Evolutionary conservation across 2,113 vertebrate genomes (phyloP).

Genomic region (Macroglossus sobrinus): DNA sequence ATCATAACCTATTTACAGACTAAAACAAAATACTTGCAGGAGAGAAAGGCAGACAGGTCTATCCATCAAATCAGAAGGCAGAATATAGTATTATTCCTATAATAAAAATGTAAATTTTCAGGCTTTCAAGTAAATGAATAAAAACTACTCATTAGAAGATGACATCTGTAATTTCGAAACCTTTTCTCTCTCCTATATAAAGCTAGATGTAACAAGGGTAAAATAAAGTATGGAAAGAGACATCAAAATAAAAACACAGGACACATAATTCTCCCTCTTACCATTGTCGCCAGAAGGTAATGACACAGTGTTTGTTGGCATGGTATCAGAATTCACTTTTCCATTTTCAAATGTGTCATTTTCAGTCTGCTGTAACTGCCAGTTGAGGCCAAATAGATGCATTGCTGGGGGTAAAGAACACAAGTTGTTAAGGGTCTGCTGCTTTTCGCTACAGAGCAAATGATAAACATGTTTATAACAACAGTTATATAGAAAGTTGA

Average conservation of each 20-base stretch:
- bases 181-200: not conserved
- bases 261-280: constrained; percentile 77
- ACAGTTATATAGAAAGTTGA: constrained; percentile 35
- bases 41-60: not conserved
- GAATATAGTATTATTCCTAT: not conserved
- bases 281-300: constrained; percentile 91
- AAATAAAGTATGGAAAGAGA: not conserved
- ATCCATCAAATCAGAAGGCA: not conserved
- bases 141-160: not conserved
- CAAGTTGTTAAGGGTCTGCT: constrained; percentile 66
- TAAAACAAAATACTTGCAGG: not conserved
- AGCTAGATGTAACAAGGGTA: not conserved
- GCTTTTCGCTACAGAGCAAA: constrained; percentile 35
- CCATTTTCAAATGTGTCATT: constrained; percentile 97
- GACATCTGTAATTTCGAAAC: not conserved
- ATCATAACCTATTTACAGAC: constrained; percentile 9
- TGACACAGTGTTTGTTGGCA: constrained; percentile 90
- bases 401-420: constrained; percentile 88
- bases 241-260: not conserved
- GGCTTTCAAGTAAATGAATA: not conserved
- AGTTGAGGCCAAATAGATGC: constrained; percentile 98
- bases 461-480: not conserved
- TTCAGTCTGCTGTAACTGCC: constrained; percentile 96
- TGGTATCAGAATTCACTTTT: constrained; percentile 89
- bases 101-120: not conserved